Base-by-base conservation (phyloP, 2,888 invertebrate species). In the Tribolium freemani region DNA sequence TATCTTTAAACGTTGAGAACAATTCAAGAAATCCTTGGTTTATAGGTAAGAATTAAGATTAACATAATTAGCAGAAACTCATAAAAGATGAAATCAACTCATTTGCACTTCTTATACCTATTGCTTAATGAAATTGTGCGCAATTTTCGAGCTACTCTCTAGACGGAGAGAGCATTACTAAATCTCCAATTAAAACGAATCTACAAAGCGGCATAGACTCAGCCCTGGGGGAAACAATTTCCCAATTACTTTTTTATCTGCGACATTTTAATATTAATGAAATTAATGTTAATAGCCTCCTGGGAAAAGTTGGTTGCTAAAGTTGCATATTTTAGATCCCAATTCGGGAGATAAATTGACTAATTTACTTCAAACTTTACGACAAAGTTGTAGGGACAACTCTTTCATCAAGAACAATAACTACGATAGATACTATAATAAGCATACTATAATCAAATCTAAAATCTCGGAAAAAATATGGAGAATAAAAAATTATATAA, bases 21-120 rank as follows among this genome's bases (percentile, higher is more conserved):
- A 98, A 98, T 86, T 90, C 89, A 77, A 89, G 97, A 71, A 98
- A 98, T 88, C 98, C 98, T 0, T 98, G 98, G 98, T 98, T 98
- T 90, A 91, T 94, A 5, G 96, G 96, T 96, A 86, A 91, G 93
- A 38, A 26, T 3, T 26, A 5, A 5, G 26, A 1, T 26, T 26
- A 26, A 26, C 26, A 26, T 5, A 26, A 26, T 26, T 26, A 26
- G 5, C 3, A 26, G 5, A 5, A 26, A 3, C 26, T 26, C 26
- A 26, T 26, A 5, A 26, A 26, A 26, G 26, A 26, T 26, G 26
- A 26, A 26, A 26, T 26, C 26, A 26, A 5, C 26, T 5, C 3
- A 26, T 26, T 26, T 26, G 26, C 26, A 26, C 26, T 26, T 26
- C 5, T 26, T 26, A 26, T 26, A 26, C 26, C 2, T 26, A 26